phyloP scores from a whole-genome alignment of 1,140 invertebrate genomes.

The Choristoneura fumiferana region DNA sequence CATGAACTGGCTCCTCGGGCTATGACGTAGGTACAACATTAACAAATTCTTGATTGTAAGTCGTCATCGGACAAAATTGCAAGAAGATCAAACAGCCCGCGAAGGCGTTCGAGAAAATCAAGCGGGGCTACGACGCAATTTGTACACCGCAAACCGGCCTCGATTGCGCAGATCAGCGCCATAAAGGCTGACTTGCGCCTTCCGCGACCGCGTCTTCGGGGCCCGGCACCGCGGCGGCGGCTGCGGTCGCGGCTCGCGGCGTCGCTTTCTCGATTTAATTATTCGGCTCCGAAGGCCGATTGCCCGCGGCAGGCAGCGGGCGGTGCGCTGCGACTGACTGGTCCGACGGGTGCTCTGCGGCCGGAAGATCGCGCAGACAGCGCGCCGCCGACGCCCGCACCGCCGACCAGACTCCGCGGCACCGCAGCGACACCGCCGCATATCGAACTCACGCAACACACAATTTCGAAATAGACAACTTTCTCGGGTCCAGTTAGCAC shows the following conservation, averaged over 20 bases:
- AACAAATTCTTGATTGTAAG: constrained; percentile 9
- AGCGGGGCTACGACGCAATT: constrained; percentile 58
- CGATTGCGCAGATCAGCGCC: constrained; percentile 72
- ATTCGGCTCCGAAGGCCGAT: constrained; percentile 73
- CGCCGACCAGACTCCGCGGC: constrained; percentile 65
- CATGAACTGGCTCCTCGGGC: neutral
- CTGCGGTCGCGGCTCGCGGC: constrained; percentile 35
- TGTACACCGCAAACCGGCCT: constrained; percentile 65
- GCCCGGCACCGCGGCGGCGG: constrained; percentile 37
- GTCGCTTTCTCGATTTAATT: constrained; percentile 68
- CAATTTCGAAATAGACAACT: constrained; percentile 72
- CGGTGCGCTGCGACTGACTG: constrained; percentile 69
- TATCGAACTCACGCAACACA: constrained; percentile 60
- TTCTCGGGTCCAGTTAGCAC: constrained; percentile 61
- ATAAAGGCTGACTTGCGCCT: constrained; percentile 69
- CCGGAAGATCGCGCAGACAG: constrained; percentile 71
- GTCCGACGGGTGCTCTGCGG: constrained; percentile 65
- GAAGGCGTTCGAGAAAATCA: constrained; percentile 60
- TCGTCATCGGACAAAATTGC: constrained; percentile 49
- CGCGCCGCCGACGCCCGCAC: constrained; percentile 63
- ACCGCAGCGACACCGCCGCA: constrained; percentile 70
- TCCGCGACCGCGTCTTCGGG: constrained; percentile 67
- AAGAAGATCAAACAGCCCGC: constrained; percentile 40
- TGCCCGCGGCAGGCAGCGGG: constrained; percentile 67
- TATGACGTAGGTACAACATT: constrained; percentile 7